Conservation (phyloP, 2,888 invertebrate genomes). For the Melieria omissa region DNA sequence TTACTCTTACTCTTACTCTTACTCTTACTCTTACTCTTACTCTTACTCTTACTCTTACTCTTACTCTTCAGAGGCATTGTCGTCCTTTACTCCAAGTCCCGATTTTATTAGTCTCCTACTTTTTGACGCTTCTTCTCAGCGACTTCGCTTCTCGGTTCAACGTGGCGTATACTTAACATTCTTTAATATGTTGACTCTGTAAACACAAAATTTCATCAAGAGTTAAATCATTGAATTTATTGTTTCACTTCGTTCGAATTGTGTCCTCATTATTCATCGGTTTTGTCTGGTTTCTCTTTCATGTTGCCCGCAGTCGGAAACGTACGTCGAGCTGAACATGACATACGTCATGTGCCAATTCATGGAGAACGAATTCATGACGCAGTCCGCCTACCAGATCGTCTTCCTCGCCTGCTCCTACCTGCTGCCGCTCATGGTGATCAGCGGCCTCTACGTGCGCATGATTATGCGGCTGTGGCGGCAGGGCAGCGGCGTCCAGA, state of each 20-base stretch:
- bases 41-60: no score
- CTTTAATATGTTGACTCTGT: no score
- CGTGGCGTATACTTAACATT: no score
- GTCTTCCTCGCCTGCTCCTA: constrained; percentile 88
- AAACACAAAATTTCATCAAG: no score
- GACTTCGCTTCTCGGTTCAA: no score
- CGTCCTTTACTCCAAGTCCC: no score
- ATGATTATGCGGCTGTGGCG: constrained; percentile 90
- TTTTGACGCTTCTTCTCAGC: no score
- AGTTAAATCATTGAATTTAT: background rate
- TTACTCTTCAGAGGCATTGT: no score
- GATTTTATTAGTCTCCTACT: no score
- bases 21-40: no score
- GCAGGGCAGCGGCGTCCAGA: constrained; percentile 79
- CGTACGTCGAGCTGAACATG: constrained; percentile 64
- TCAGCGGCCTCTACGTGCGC: constrained; percentile 86
- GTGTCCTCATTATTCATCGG: background rate
- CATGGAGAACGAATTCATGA: constrained; percentile 69
- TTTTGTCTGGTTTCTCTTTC: background rate
- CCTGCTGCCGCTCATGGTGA: constrained; percentile 85
- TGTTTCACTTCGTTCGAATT: background rate
- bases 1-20: no score
- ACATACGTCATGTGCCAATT: constrained; percentile 67
- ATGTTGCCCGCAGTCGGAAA: constrained; percentile 50
- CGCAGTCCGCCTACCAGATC: constrained; percentile 70